Evolutionary conservation across 2,797 vertebrate genomes (phyloP), one percentile per base, ranked within the genome.

Genomic region (Platalea minor): DNA sequence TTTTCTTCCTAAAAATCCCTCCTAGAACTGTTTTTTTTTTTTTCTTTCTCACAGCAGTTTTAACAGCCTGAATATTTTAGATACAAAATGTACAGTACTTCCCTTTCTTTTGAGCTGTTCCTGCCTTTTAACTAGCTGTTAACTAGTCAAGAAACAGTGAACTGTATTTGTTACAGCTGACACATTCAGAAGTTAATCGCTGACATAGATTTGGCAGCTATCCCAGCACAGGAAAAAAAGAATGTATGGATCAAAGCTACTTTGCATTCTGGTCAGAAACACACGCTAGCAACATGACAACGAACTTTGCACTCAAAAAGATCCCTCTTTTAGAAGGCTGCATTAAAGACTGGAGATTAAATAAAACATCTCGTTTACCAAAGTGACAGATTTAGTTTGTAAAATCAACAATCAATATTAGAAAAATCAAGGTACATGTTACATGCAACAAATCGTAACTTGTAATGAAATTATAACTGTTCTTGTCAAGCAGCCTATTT

Each of bases 171-270:
- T 95, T 93, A 94, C 83, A 96, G 94, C 94, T 97, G 96, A 98
- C 95, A 97, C 95, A 84, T 95, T 98, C 95, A 96, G 95, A 97
- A 98, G 96, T 97, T 98, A 98, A 97, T 97, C 33, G 20, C 94
- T 96, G 97, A 95, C 97, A 96, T 92, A 87, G 84, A 91, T 94
- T 96, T 98, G 98, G 98, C 97, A 95, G 91, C 50, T 85, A 83
- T 86, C 97, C 96, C 92, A 94, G 93, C 69, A 94, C 69, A 96
- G 91, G 81, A 96, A 98, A 97, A 97, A 98, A 98, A 97, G 96
- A 97, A 98, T 91, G 97, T 98, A 98, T 98, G 97, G 97, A 97
- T 98, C 97, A 91, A 85, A 97, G 95, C 97, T 97, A 96, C 97
- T 98, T 98, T 93, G 91, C 95, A 98, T 98, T 97, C 98, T 88